Conservation (phyloP, 2,797 vertebrate genomes). For the Melanotaenia maccullochi region DNA sequence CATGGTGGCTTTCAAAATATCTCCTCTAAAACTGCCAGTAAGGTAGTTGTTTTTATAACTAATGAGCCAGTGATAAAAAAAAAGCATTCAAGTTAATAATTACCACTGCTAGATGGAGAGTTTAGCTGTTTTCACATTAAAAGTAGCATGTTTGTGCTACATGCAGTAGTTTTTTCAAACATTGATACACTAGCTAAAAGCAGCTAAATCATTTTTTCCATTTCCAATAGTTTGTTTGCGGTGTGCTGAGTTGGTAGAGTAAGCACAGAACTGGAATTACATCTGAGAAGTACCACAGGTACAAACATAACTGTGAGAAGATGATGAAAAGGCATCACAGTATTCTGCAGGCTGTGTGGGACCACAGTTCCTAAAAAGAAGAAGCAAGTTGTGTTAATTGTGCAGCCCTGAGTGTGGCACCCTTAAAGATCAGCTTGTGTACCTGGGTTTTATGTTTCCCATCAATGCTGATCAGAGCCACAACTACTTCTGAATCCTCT, state of each 20-base stretch:
- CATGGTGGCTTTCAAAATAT: slow-evolving; percentile 21
- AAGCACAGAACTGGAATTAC: neutral
- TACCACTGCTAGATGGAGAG: neutral
- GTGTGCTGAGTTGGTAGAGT: neutral
- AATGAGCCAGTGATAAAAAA: neutral
- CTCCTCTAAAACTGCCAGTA: no score
- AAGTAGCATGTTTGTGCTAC: neutral
- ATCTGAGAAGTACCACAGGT: neutral
- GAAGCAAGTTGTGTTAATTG: neutral
- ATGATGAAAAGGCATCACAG: neutral
- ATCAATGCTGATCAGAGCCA: neutral
- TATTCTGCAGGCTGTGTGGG: neutral
- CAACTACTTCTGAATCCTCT: neutral
- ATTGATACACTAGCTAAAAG: neutral
- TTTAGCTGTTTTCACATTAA: neutral
- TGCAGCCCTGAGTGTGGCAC: neutral
- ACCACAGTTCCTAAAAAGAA: neutral
- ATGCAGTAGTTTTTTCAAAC: neutral
- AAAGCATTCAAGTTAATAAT: neutral
- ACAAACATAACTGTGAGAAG: neutral
- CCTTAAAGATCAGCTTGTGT: neutral
- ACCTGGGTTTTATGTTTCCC: neutral
- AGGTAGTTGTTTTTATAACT: no score
- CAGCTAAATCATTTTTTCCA: neutral
- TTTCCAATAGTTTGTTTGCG: neutral